Conservation (phyloP, 1,140 invertebrate genomes). For the Temnothorax curvispinosus region DNA sequence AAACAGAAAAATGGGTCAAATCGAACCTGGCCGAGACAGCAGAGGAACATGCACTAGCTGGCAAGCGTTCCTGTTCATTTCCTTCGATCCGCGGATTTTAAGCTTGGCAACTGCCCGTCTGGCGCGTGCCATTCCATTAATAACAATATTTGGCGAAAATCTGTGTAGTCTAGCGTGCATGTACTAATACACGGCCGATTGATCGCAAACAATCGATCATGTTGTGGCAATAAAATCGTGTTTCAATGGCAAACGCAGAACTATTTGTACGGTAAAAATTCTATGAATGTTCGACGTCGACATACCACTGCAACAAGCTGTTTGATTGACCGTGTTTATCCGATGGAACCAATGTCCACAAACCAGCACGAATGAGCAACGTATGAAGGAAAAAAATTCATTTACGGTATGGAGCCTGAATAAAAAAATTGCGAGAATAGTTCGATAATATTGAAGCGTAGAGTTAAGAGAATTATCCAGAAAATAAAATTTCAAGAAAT, state of each 20-base stretch:
- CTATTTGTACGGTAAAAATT: conserved; percentile 42
- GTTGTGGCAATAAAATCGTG: neutral
- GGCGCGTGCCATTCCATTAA: neutral
- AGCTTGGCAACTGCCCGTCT: neutral
- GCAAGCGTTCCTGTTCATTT: neutral
- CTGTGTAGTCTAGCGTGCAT: neutral
- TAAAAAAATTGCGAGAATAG: neutral
- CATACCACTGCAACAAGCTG: neutral
- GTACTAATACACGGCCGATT: neutral
- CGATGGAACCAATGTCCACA: conserved; percentile 7
- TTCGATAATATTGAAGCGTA: neutral
- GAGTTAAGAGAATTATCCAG: neutral
- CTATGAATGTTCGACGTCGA: conserved; percentile 2
- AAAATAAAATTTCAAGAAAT: neutral
- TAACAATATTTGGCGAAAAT: conserved; percentile 25
- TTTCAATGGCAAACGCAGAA: conserved; percentile 6
- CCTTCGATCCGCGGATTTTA: conserved; percentile 1
- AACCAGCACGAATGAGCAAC: neutral
- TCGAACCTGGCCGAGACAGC: neutral
- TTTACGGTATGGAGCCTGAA: neutral
- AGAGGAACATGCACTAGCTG: neutral
- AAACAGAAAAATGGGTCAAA: neutral
- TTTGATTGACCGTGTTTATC: conserved; percentile 41
- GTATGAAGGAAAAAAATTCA: neutral
- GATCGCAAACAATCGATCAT: conserved; percentile 23